Evolutionary conservation across 1,140 invertebrate species (phyloP).

Genomic region (Lepidostoma basale): DNA sequence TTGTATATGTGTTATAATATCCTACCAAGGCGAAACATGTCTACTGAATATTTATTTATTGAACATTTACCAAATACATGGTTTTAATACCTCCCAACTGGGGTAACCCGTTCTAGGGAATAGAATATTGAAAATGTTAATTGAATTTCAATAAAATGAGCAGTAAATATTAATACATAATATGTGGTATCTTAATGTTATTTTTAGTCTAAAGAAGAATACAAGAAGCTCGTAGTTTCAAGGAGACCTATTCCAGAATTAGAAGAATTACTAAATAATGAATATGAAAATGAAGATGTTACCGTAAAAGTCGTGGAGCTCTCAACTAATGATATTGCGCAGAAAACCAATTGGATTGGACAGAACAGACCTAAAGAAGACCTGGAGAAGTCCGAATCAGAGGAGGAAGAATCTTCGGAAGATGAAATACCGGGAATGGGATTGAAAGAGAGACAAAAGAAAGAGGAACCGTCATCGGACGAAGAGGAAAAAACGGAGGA

Average conservation of each 20-base stretch:
- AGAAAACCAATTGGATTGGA: conserved; percentile 72
- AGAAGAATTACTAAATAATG: conserved; percentile 68
- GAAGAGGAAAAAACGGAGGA: conserved; percentile 37
- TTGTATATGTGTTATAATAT: no score
- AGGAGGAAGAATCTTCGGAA: conserved; percentile 50
- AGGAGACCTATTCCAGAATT: conserved; percentile 69
- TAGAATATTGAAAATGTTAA: no score
- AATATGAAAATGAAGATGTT: conserved; percentile 75
- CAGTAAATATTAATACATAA: no score
- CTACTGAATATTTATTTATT: no score
- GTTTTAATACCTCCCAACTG: no score
- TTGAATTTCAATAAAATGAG: no score
- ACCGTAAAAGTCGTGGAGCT: conserved; percentile 77
- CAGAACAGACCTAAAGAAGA: conserved; percentile 64
- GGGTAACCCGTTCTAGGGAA: no score
- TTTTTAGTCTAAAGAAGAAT: conserved; percentile 67
- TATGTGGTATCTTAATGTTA: no score
- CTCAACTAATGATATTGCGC: conserved; percentile 67
- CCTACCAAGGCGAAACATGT: no score
- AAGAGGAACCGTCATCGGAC: conserved; percentile 43
- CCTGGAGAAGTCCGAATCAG: conserved; percentile 50
- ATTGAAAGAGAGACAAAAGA: conserved; percentile 51
- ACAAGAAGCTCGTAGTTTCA: conserved; percentile 68
- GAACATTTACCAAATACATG: no score
- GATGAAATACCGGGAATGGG: conserved; percentile 66